Evolutionary conservation across 2,888 invertebrate species (phyloP), one percentile per base, ranked within the genome.

Genomic region (Cordilura impudica): DNA sequence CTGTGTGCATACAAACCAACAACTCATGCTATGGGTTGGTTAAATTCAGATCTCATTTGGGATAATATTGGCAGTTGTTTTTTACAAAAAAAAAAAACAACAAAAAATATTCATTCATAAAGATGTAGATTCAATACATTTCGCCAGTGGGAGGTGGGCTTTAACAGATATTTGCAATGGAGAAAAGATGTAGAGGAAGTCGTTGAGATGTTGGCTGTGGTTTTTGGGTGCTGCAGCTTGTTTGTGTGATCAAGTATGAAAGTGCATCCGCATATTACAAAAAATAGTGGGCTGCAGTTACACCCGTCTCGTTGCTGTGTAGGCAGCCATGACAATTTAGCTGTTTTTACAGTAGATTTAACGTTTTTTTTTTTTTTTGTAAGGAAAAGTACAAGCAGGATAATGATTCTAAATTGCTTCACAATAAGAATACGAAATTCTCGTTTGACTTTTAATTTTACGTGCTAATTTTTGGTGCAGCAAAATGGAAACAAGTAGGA

Each of bases 61-160:
- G 63, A 63, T 75, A 69, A 75, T 69, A 47, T 69, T 75, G 69
- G 26, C 67, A 61, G 26, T 75, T 63, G 61, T 63, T 75, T 12
- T 23, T 51, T 23, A 23, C n/a, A 12, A n/a, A 23, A 23, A 5
- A 51, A 14, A 51, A 6, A 21, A 23, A 23, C 63, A 45, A 35
- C 51, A 72, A 65, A 65, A 23, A 56, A 61, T 60, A 53, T 79
- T 75, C 79, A 79, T 79, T 79, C 79, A 79, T 79, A 71, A 79
- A 79, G 73, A 78, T 78, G 63, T 58, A 53, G 73, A 78, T 78
- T 53, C 31, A 69, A 75, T 51, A 21, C 23, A 51, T n/a, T 23
- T 14, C 8, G 31, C 19, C 47, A 26, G 53, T 49, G 18, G 39
- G 26, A 51, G 43, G 51, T 35, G 53, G 67, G 67, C 23, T 61